Evolutionary conservation across 2,113 vertebrate genomes (phyloP).

Genomic region (Lonchura striata): DNA sequence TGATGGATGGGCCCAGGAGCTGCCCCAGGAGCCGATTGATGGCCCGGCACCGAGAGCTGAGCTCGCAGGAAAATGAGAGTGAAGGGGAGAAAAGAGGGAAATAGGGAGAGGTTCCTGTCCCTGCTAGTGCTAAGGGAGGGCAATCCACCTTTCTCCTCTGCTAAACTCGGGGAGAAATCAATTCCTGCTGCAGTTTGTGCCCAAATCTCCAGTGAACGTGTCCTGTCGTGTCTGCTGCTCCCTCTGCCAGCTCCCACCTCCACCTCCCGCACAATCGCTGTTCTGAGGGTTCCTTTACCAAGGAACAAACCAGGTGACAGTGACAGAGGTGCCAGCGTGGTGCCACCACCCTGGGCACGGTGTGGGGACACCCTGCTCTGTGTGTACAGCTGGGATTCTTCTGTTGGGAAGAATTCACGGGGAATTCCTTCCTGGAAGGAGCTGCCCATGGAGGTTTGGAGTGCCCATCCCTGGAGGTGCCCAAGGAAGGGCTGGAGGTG

Average conservation of each 20-base stretch:
- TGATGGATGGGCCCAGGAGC: background rate
- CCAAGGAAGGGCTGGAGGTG: background rate
- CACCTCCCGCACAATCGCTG: background rate
- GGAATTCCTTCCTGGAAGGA: background rate
- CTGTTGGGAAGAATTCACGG: background rate
- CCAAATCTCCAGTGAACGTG: background rate
- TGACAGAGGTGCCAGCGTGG: background rate
- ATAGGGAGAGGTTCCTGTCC: background rate
- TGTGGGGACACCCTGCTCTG: accelerated
- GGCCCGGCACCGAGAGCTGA: no score
- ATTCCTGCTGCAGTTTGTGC: slow-evolving; percentile 29
- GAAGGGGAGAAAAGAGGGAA: background rate
- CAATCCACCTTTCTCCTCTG: background rate
- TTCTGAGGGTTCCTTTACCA: no score
- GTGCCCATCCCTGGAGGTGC: background rate
- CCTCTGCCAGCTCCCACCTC: slow-evolving; percentile 5
- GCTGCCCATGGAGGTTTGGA: background rate
- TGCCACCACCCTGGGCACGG: background rate
- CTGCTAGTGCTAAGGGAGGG: background rate
- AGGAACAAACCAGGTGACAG: background rate
- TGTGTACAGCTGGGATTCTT: background rate
- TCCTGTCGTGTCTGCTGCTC: slow-evolving; percentile 13
- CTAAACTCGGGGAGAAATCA: slow-evolving; percentile 27
- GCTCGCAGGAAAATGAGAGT: background rate
- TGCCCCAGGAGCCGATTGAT: no score